Evolutionary conservation across 2,888 invertebrate species (phyloP), one percentile per base, ranked within the genome.

Genomic region (Apotomis turbidana): DNA sequence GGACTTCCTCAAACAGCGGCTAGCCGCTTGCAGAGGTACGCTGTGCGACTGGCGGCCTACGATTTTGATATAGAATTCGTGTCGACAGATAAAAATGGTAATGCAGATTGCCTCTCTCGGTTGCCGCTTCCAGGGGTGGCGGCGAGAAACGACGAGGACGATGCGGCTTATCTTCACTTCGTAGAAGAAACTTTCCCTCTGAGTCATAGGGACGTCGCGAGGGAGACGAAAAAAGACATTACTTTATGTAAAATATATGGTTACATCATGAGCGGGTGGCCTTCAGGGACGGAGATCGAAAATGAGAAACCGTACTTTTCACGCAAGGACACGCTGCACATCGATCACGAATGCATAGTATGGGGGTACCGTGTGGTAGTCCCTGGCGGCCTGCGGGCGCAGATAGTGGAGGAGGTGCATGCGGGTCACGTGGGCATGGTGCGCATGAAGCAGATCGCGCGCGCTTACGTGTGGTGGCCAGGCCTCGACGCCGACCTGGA

Each of bases 331-430:
- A 58, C n/a, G 8, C 8, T 73, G 10, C 55, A 61, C 15, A 57
- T 64, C 4, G 69, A 70, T 10, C 68, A 66, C 10, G 73, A 57
- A 10, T 76, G 75, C 12, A 61, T 73, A 4, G 66, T 73, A 57
- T 73, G 61, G 61, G 64, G 69, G 0, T 68, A 72, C 41, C 27
- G 71, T 51, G 58, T 72, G 0, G 59, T 63, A 5, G 38, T 72
- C 0, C 73, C 70, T 6, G 8, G 1, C n/a, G 9, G 10, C 5
- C 46, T 52, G 4, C 57, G 54, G 2, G 58, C 10, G n/a, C 12
- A 8, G 1, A 55, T 67, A 3, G 8, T 71, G 5, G 8, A 57
- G 1, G 74, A 74, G 49, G n/a, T 75, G n/a, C 74, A 76, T 13
- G 59, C 36, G 3, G 62, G 70, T 0, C 76, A 75, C 41, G 9